phyloP scores from a whole-genome alignment of 2,113 vertebrate genomes.

The Eolophus roseicapilla region DNA sequence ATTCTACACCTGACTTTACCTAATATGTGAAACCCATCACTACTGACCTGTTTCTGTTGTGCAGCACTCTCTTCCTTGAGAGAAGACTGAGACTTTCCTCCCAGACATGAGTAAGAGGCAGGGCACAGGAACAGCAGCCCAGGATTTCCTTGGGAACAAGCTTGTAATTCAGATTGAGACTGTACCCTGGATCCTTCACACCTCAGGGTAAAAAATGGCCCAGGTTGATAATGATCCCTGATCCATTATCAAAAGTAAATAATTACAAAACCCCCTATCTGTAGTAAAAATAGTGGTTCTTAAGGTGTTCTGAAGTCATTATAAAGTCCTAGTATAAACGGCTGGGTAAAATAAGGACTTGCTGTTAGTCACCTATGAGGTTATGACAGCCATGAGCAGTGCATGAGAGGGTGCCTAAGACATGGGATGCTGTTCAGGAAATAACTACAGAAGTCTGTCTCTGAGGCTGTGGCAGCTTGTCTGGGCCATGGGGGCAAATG shows the following conservation, averaged over 20 bases:
- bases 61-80: neutral
- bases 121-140: neutral
- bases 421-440: neutral
- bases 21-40: neutral
- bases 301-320: neutral
- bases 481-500: neutral
- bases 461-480: neutral
- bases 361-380: neutral
- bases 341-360: neutral
- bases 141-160: neutral
- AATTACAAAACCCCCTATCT: accelerated
- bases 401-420: neutral
- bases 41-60: neutral
- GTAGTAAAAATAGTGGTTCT: neutral
- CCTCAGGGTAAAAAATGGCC: neutral
- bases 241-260: neutral
- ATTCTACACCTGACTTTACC: neutral
- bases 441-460: neutral
- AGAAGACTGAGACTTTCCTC: neutral
- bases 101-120: neutral
- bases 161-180: neutral
- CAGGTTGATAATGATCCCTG: neutral
- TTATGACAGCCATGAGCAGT: neutral
- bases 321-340: neutral
- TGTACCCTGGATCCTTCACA: neutral